Evolutionary conservation across 1,140 invertebrate genomes (phyloP).

Genomic region (Campoletis sonorensis): DNA sequence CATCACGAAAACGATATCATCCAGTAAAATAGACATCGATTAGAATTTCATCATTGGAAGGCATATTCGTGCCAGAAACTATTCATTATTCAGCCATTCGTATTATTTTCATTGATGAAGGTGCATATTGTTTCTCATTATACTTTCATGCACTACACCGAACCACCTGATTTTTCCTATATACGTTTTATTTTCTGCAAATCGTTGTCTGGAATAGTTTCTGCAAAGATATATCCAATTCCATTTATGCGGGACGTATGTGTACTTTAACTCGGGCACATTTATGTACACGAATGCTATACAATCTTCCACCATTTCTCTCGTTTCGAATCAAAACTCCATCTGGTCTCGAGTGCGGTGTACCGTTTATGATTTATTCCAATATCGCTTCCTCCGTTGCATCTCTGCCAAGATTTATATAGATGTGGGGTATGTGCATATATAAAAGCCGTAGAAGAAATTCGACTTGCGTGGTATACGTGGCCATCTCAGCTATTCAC

Average conservation of each 20-base stretch:
- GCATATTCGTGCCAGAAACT: too few species aligned
- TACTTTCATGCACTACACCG: too few species aligned
- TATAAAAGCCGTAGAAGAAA: slow-evolving; percentile 7
- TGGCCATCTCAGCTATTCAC: background rate
- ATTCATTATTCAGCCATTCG: too few species aligned
- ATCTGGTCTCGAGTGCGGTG: slow-evolving; percentile 40
- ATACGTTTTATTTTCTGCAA: background rate
- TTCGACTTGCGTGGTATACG: background rate
- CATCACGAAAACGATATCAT: too few species aligned
- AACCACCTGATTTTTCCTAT: background rate
- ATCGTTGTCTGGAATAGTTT: background rate
- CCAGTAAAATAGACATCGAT: too few species aligned
- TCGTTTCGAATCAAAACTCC: slow-evolving; percentile 25
- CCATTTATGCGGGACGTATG: background rate
- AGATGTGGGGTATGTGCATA: background rate
- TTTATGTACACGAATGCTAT: background rate
- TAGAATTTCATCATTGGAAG: too few species aligned
- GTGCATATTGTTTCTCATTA: too few species aligned
- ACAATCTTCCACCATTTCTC: background rate
- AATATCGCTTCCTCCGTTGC: slow-evolving; percentile 30
- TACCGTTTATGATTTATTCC: slow-evolving; percentile 45
- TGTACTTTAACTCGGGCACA: background rate
- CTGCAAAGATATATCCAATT: background rate
- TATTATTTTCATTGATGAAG: too few species aligned
- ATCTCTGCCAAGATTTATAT: slow-evolving; percentile 29